Conservation (phyloP, 2,888 invertebrate species). For the Sphaerophoria rueppellii region DNA sequence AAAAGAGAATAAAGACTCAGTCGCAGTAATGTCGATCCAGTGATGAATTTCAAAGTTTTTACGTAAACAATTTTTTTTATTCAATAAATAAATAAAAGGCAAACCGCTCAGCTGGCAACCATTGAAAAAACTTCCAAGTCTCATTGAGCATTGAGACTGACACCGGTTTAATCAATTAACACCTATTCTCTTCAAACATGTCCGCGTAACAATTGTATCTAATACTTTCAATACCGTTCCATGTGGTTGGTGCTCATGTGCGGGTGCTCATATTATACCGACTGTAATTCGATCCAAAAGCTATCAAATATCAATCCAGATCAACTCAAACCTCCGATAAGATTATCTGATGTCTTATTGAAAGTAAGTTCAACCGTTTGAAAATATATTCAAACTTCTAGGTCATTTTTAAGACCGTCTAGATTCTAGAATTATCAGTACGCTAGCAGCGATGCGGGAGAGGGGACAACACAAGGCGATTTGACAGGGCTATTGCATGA, state of each 20-base stretch:
- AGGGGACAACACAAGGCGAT: not conserved
- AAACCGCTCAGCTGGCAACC: not conserved
- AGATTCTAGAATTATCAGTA: not conserved
- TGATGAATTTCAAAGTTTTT: not conserved
- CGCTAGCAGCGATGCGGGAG: not conserved
- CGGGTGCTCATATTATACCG: constrained; percentile 17
- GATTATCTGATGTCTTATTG: constrained; percentile 35
- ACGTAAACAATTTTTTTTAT: not conserved
- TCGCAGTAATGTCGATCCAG: no score
- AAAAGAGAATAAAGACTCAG: no score
- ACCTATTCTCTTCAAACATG: constrained; percentile 38
- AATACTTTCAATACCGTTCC: not conserved
- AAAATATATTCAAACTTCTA: constrained; percentile 33
- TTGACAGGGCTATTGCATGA: constrained; percentile 39
- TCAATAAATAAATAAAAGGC: not conserved
- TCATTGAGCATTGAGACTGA: constrained; percentile 21
- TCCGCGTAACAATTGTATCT: constrained; percentile 16
- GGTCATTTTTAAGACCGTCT: constrained; percentile 38
- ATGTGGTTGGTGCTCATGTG: constrained; percentile 22
- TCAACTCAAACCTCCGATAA: not conserved
- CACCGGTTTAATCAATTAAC: constrained; percentile 56
- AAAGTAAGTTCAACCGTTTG: constrained; percentile 26
- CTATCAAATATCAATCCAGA: constrained; percentile 42
- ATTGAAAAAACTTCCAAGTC: not conserved
- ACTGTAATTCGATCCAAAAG: constrained; percentile 27